Evolutionary conservation across 2,888 invertebrate genomes (phyloP).

Genomic region (Liopterus haemorrhoidalis): DNA sequence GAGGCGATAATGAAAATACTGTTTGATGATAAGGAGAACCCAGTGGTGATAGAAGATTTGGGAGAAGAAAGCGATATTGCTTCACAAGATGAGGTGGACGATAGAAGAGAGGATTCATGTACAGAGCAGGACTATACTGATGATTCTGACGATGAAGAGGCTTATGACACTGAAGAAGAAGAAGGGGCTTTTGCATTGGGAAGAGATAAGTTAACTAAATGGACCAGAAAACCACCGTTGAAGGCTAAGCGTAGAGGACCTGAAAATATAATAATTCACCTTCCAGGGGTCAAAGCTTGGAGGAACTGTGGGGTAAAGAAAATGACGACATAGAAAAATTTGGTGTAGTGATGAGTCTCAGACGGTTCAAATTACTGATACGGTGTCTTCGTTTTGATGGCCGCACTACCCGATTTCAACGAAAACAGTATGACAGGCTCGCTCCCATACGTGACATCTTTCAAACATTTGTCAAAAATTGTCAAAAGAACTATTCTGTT

Average conservation of each 20-base stretch:
- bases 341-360: slow-evolving; percentile 25
- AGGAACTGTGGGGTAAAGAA: slow-evolving; percentile 28
- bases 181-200: slow-evolving; percentile 16
- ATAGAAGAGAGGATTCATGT: not conserved
- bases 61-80: slow-evolving; percentile 2
- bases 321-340: slow-evolving; percentile 29
- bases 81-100: slow-evolving; percentile 1
- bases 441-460: slow-evolving; percentile 31
- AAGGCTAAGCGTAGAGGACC: slow-evolving; percentile 15
- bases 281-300: slow-evolving; percentile 29
- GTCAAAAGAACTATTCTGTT: slow-evolving; percentile 27
- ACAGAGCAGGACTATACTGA: slow-evolving; percentile 1
- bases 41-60: not conserved
- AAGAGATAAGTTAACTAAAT: slow-evolving; percentile 26
- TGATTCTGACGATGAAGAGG: slow-evolving; percentile 3
- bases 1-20: not conserved
- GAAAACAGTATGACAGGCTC: slow-evolving; percentile 25
- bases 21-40: not conserved
- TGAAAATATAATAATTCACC: slow-evolving; percentile 28
- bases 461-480: slow-evolving; percentile 33
- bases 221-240: slow-evolving; percentile 21
- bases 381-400: too few species aligned
- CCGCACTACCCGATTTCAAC: too few species aligned
- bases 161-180: slow-evolving; percentile 15
- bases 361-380: slow-evolving; percentile 25